Conservation (phyloP, 2,113 vertebrate genomes). For the Rattus norvegicus region GRCr8 NC_086036.1:37333001-37333500, state of each 20-base stretch:
- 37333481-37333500: background rate
- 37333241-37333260: background rate
- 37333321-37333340: background rate
- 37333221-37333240: background rate
- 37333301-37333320: background rate
- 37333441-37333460: background rate
- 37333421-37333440: background rate
- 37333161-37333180: conserved; percentile 20
- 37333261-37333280: background rate
- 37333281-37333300: background rate
- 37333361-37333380: background rate
- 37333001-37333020: background rate
- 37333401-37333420: background rate
- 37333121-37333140: conserved; percentile 15
- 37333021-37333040: background rate
- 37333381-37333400: background rate
- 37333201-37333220: background rate
- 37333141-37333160: conserved; percentile 4
- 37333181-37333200: conserved; percentile 23
- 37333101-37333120: background rate
- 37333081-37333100: background rate
- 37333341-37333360: background rate
- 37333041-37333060: background rate
- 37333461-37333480: background rate
- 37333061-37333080: background rate